Base-by-base conservation (phyloP, 2,888 invertebrate species). In the Netelia inedita region DNA sequence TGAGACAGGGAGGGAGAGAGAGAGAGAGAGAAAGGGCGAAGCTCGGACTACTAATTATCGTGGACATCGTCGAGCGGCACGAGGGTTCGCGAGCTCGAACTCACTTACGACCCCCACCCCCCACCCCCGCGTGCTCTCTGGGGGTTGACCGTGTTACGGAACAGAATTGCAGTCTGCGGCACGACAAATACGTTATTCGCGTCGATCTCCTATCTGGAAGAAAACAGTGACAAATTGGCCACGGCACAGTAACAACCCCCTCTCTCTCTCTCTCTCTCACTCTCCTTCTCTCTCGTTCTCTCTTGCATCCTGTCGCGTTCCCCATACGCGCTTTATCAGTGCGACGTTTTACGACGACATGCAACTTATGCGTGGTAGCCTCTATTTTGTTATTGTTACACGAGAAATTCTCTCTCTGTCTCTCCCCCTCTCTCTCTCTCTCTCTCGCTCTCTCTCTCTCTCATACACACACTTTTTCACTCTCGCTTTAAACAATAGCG, bases 141-240 rank as follows among this genome's bases (percentile, higher is more conserved):
- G 55, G 11, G 68, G 63, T 41, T 65, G 43, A 43, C 55, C 41
- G 68, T 23, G 41, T 50, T 46, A 46, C 14, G 14, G 10, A 46
- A 46, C 2, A 46, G 46, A 10, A 46, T 46, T 57, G 69, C 19
- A 61, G 19, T 71, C n/a, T 63, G 41, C 43, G 21, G n/a, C 65
- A 43, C 16, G 46, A 11, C 55, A 9, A 10, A 46, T 14, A 46
- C 46, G 65, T 23, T 50, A 21, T 65, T 65, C 53, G 53, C 59
- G 61, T 46, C 72, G 83, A 86, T 87, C 74, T 66, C 72, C 43
- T 83, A 84, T 81, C 65, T 74, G 59, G 81, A 81, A 86, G 88
- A 83, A 85, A 89, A 89, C 87, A 87, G 79, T 89, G 91, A 90
- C 90, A 90, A 90, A 91, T 90, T 90, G 86, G 86, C 57, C 87